phyloP scores from a whole-genome alignment of 2,888 invertebrate species.

The Pterobdella sp. region DNA sequence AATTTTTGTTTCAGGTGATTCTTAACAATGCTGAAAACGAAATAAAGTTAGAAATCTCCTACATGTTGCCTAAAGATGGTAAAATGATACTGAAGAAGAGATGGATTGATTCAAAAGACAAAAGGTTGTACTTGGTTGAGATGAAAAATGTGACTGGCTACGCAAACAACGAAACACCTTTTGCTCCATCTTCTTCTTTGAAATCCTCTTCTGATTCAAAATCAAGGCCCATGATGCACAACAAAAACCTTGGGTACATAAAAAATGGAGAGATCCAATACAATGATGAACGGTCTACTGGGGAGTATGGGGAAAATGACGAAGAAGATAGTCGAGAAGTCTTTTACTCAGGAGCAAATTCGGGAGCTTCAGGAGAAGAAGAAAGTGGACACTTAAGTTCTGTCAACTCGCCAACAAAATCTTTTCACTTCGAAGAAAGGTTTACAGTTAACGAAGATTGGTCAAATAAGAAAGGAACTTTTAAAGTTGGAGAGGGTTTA shows the following conservation, averaged over 20 bases:
- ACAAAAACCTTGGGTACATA: background rate
- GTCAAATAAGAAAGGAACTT: background rate
- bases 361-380: background rate
- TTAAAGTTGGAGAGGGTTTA: background rate
- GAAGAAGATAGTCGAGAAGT: background rate
- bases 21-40: background rate
- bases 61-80: background rate
- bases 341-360: background rate
- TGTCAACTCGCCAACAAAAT: too few relatives aligned
- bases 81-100: background rate
- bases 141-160: background rate
- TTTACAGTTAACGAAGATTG: background rate
- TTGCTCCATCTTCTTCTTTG: background rate
- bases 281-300: background rate
- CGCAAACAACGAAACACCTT: background rate
- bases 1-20: background rate
- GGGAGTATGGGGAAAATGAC: constrained; percentile 8
- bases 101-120: constrained; percentile 5
- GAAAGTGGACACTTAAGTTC: background rate
- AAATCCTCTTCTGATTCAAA: background rate
- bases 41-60: background rate
- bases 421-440: background rate
- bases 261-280: constrained; percentile 8
- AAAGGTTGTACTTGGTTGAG: background rate
- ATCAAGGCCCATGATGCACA: background rate